Evolutionary conservation across 2,888 invertebrate species (phyloP).

Genomic region (Nasonia oneida): DNA sequence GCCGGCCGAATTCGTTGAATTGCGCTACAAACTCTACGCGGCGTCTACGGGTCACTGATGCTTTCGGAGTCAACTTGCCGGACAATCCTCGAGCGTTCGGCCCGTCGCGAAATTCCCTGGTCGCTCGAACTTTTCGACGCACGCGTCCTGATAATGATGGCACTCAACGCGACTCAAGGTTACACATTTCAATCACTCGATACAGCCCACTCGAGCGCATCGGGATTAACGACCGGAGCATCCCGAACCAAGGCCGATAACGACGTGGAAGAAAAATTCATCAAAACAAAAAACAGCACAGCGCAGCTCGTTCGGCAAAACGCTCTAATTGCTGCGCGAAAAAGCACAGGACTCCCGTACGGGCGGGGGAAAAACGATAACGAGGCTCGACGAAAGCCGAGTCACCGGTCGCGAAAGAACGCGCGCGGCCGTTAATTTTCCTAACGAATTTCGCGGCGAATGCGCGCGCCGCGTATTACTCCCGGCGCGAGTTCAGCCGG

Average conservation of each 20-base stretch:
- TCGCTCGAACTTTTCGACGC: too few species aligned
- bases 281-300: not conserved
- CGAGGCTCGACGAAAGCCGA: constrained; percentile 36
- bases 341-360: not conserved
- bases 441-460: constrained; percentile 51
- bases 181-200: not conserved
- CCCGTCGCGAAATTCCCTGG: too few species aligned
- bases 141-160: too few species aligned
- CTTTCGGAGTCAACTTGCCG: too few species aligned
- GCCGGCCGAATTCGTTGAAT: constrained; percentile 8
- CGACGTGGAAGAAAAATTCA: constrained; percentile 6
- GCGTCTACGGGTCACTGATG: not conserved
- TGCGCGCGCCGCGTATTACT: constrained; percentile 16
- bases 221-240: too few species aligned
- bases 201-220: too few species aligned
- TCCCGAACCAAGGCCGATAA: not conserved
- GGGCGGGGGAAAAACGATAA: not conserved
- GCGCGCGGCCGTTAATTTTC: constrained; percentile 49
- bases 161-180: too few species aligned
- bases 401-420: not conserved
- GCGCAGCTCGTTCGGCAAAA: not conserved
- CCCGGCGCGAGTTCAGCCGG: constrained; percentile 46
- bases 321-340: constrained; percentile 21
- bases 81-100: too few species aligned
- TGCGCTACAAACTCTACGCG: constrained; percentile 12